phyloP scores from a whole-genome alignment of 2,113 vertebrate species.

The Pelodiscus sinensis region DNA sequence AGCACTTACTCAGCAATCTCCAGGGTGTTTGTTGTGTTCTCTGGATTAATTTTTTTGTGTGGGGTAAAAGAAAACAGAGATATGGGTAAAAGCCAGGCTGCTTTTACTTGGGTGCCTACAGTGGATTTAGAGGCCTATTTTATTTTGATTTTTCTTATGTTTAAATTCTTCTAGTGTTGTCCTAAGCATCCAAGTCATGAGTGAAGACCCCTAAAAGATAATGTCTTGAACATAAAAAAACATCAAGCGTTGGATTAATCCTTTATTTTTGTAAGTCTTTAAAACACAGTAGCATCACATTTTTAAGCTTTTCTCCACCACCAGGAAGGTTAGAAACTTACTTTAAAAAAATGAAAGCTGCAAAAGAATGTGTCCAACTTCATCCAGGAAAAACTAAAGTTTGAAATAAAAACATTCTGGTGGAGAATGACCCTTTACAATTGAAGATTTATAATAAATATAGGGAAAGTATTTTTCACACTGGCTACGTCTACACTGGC shows the following conservation, averaged over 20 bases:
- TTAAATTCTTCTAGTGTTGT: not conserved
- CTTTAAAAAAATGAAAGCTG: no score
- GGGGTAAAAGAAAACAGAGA: not conserved
- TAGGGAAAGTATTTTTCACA: no score
- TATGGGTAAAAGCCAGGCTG: not conserved
- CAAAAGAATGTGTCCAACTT: not conserved
- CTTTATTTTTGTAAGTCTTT: not conserved
- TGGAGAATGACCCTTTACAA: no score
- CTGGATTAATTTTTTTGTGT: not conserved
- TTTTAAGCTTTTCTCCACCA: not conserved
- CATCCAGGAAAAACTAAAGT: not conserved
- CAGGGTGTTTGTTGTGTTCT: not conserved
- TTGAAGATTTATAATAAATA: no score
- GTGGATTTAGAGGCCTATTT: not conserved
- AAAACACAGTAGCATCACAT: not conserved
- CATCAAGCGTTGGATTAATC: not conserved
- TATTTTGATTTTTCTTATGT: not conserved
- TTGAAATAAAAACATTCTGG: not conserved
- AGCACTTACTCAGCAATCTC: not conserved
- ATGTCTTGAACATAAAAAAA: not conserved
- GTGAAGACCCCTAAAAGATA: not conserved
- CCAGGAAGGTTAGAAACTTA: no score
- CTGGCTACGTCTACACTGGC: no score
- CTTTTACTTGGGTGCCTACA: not conserved
- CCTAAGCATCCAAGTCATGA: not conserved